phyloP scores from a whole-genome alignment of 2,113 vertebrate species.

The Pomatostomus ruficeps region DNA sequence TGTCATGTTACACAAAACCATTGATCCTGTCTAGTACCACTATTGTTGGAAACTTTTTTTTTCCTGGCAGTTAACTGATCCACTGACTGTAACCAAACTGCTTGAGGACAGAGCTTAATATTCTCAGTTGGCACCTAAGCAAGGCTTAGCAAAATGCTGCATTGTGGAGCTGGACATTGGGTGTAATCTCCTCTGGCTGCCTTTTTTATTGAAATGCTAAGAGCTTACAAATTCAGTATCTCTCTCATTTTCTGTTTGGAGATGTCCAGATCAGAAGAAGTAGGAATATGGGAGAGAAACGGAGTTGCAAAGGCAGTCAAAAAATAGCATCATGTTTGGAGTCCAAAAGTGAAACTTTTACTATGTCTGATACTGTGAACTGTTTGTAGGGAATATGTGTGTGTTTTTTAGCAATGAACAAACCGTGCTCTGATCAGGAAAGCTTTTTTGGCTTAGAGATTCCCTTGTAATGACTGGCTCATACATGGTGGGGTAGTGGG shows the following conservation, averaged over 20 bases:
- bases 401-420: background rate
- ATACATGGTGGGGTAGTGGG: background rate
- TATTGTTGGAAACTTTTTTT: background rate
- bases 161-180: background rate
- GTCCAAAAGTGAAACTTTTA: background rate
- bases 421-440: background rate
- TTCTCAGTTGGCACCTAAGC: background rate
- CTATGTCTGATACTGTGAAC: background rate
- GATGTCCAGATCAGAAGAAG: background rate
- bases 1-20: background rate
- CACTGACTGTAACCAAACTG: background rate
- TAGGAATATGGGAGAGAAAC: background rate
- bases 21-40: conserved; percentile 5
- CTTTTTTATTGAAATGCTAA: background rate
- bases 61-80: background rate
- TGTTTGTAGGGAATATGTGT: background rate
- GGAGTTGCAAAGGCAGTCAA: background rate
- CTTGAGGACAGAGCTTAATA: background rate
- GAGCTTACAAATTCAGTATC: background rate
- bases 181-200: background rate
- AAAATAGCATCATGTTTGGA: background rate
- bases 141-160: background rate
- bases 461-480: background rate
- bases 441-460: background rate
- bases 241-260: background rate